Evolutionary conservation across 2,113 vertebrate species (phyloP), one percentile per base, ranked within the genome.

Genomic region (Sander lucioperca): DNA sequence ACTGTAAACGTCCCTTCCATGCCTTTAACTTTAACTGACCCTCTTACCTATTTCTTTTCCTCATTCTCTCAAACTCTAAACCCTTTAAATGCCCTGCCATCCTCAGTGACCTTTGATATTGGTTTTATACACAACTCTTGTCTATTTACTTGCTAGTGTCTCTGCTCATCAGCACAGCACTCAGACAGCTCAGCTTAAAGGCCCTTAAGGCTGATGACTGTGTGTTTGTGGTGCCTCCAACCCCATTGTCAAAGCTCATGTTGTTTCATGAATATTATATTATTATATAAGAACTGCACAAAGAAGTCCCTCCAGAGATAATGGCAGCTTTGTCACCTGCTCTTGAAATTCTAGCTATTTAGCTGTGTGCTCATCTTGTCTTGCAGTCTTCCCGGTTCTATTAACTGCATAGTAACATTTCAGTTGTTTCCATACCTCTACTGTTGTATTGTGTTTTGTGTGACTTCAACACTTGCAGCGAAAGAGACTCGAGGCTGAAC

Each of bases 151-250:
- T 48, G 6, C 27, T 6, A 2, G 23, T 54, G 47, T 45, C 54
- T 62, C 36, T 47, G 33, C 56, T 48, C 79, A 62, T 75, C 57
- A 75, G 47, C 53, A 27, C 71, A 61, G 23, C 70, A 39, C 39
- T 74, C 74, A 33, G 18, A 30, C 72, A 62, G 47, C 61, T 54
- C 50, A 19, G 13, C 50, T 25, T 19, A 63, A 64, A 63, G 48
- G 25, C 50, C 61, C 27, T 11, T 6, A 39, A 65, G 67, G 19
- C 48, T 23, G 59, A 79, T 21, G 58, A n/a, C 53, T 67, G 50
- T 45, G 63, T 58, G 19, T 54, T 63, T 65, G 30, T 78, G n/a
- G n/a, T 65, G 45, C 54, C 70, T 43, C 30, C 2, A 50, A 16
- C 51, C 27, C 12, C 2, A 45, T 57, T 27, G 76, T 27, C 54